Evolutionary conservation across 2,888 invertebrate genomes (phyloP), one percentile per base, ranked within the genome.

Genomic region (Drosophila melanocephala): DNA sequence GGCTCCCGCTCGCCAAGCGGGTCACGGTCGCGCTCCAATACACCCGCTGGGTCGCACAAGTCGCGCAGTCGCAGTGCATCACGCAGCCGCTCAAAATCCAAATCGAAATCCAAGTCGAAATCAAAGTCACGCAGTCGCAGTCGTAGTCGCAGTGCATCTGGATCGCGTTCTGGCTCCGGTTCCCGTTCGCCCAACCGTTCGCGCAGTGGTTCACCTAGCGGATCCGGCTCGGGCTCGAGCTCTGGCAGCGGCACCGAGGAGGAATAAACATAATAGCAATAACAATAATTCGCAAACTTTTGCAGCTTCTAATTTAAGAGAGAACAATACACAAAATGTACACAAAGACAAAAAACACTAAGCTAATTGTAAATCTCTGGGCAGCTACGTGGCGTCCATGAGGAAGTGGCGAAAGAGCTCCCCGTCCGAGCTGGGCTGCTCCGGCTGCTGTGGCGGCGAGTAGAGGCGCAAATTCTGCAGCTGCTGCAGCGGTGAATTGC

Each of bases 401-500:
- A 87, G 67, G 55, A 89, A 87, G n/a, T 77, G 82, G 5, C 77
- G 84, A 32, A 90, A 90, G 42, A 89, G 77, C 22, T 89, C 87
- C 3, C 87, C 87, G 37, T 87, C 87, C 14, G 85, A 81, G 47
- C 72, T 87, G 30, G 68, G 73, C 33, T 75, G 72, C 19, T 84
- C 84, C 32, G 68, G 44, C 44, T 80, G 72, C 66, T 89, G 89
- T 19, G 93, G 93, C 33, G 93, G 93, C 30, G 93, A 93, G 91
- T 95, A 95, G 58, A 96, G 93, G 79, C 95, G 95, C 77, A 96
- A 93, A 77, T 96, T 95, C 92, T 95, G 95, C 75, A 96, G 94
- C 79, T 95, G 95, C 84, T 95, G 94, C 37, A 96, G 95, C 14
- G 96, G 95, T 4, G 96, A 96, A 67, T 95, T 95, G 52, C 83